phyloP scores from a whole-genome alignment of 53 echinoderm and acorn worm genomes.

The Paracentrotus lividus region DNA sequence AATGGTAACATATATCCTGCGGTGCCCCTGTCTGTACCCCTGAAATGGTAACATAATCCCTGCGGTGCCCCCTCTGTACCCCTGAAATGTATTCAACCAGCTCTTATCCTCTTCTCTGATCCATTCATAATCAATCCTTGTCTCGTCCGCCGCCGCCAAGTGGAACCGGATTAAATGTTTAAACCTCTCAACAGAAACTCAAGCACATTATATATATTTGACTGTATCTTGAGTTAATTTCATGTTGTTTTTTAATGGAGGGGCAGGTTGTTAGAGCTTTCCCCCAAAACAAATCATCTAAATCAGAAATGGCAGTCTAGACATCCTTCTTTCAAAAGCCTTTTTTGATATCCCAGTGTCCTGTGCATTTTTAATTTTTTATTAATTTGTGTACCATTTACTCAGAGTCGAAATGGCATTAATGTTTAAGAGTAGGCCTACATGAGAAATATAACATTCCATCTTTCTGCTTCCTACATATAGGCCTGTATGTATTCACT shows the following conservation, averaged over 20 bases:
- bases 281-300: not conserved
- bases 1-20: not conserved
- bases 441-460: too few relatives aligned
- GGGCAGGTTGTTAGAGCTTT: not conserved
- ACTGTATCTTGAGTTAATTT: constrained; percentile 18
- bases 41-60: too few relatives aligned
- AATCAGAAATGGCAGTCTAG: not conserved
- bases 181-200: constrained; percentile 4
- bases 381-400: too few relatives aligned
- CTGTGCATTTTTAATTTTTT: not conserved
- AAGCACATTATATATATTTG: not conserved
- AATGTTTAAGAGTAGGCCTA: too few relatives aligned
- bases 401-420: too few relatives aligned
- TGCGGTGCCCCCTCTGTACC: not conserved
- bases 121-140: constrained; percentile 58
- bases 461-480: too few relatives aligned
- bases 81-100: constrained; percentile 35
- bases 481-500: too few relatives aligned
- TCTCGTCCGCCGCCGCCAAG: constrained; percentile 15
- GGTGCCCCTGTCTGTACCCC: constrained; percentile 10
- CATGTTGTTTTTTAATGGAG: not conserved
- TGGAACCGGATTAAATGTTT: constrained; percentile 58
- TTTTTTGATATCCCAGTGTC: not conserved
- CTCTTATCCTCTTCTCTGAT: not conserved
- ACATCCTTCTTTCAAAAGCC: not conserved